Percentiles rank a stretch among this genome's conserved stretches.
These are phyloP conservation scores for Apistogramma diplotaenia DNA, from an alignment of 2,113 vertebrate species.

Conservation along the genomic window DNA sequence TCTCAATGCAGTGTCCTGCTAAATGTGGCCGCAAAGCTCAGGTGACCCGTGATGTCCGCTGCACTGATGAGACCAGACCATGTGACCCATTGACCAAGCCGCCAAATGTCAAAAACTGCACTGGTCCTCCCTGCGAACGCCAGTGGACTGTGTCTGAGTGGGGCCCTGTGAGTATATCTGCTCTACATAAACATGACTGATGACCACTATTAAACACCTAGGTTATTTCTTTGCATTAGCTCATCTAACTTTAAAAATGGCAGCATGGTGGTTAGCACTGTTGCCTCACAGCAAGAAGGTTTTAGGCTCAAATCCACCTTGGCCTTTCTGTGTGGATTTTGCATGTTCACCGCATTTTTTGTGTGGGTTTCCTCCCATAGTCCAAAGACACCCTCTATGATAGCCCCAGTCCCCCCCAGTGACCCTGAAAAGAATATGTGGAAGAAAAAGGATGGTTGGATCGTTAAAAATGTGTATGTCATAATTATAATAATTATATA, in stretches of 20 bases:
- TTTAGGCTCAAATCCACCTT: too few relatives aligned
- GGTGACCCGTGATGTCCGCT: slow-evolving; percentile 91
- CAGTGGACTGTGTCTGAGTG: slow-evolving; percentile 96
- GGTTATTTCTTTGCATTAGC: background rate
- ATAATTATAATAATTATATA: background rate
- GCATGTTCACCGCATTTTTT: too few relatives aligned
- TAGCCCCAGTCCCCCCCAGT: too few relatives aligned
- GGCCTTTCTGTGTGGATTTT: too few relatives aligned
- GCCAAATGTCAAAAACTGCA: slow-evolving; percentile 86
- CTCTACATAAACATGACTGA: background rate
- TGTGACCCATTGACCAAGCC: slow-evolving; percentile 85
- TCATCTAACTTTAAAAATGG: too few relatives aligned
- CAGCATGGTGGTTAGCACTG: too few relatives aligned
- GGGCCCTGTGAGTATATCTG: slow-evolving; percentile 86
- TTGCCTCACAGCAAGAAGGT: too few relatives aligned
- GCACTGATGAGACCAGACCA: slow-evolving; percentile 86
- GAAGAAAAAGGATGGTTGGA: too few relatives aligned
- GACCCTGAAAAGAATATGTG: too few relatives aligned
- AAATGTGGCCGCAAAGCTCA: slow-evolving; percentile 86
- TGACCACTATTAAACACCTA: background rate
- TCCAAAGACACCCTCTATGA: too few relatives aligned
- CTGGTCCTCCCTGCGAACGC: slow-evolving; percentile 89
- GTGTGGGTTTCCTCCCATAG: too few relatives aligned
- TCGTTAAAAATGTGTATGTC: too few relatives aligned
- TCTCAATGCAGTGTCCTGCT: slow-evolving; percentile 82